A percentile compares a stretch with the other conserved stretches of the same genome.
These are phyloP conservation scores for Drosophila tripunctata DNA, from an alignment of 2,888 invertebrate genomes.

Conservation along the genomic window DNA sequence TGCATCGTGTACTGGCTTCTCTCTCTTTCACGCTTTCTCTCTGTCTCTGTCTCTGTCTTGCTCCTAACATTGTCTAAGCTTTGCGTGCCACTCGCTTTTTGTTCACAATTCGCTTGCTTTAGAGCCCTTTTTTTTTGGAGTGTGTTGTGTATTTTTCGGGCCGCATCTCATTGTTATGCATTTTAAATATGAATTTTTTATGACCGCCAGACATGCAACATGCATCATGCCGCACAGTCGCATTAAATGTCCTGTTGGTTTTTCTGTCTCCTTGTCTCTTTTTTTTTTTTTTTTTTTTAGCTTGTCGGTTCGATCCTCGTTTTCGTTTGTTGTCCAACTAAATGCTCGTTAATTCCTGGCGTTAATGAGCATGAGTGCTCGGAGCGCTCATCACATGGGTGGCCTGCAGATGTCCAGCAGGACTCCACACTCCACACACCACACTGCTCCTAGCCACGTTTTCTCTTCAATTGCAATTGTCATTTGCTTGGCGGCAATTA, in stretches of 20 bases:
- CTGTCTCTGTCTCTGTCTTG: neutral
- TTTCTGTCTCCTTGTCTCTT: neutral
- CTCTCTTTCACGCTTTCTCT: neutral
- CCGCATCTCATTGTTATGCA: slow-evolving; percentile 71
- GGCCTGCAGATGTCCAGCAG: slow-evolving; percentile 33
- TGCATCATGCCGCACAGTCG: neutral
- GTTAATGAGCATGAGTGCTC: slow-evolving; percentile 67
- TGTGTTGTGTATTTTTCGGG: neutral
- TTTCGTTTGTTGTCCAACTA: slow-evolving; percentile 50
- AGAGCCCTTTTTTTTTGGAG: neutral
- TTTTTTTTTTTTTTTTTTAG: neutral
- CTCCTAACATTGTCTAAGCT: slow-evolving; percentile 33
- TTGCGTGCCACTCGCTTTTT: slow-evolving; percentile 51
- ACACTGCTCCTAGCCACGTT: too few species aligned
- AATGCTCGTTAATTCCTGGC: slow-evolving; percentile 71
- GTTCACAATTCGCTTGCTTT: slow-evolving; percentile 22
- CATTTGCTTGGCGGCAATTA: slow-evolving; percentile 36
- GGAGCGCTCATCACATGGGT: slow-evolving; percentile 42
- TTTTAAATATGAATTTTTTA: slow-evolving; percentile 76
- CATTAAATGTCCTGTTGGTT: slow-evolving; percentile 3
- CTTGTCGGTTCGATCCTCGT: slow-evolving; percentile 23
- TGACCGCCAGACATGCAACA: slow-evolving; percentile 64
- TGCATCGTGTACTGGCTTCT: neutral
- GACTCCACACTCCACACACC: neutral
- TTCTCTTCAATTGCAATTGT: neutral